Base-by-base conservation (phyloP, 2,888 invertebrate species). In the Neria commutata region DNA sequence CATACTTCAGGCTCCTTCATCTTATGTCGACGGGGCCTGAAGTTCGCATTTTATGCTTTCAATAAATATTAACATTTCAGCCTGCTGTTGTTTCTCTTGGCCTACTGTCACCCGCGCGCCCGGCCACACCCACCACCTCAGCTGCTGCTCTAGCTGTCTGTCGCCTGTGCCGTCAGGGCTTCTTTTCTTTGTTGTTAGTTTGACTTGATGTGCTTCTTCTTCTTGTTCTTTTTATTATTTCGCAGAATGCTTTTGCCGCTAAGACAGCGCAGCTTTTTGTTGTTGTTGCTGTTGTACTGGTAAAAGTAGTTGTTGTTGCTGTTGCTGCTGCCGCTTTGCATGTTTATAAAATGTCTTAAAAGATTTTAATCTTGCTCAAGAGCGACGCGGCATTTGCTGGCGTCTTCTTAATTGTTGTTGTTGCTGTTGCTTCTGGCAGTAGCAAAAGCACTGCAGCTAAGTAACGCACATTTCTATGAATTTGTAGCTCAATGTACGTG, bases 341-440 rank as follows among this genome's bases (percentile, higher is more conserved):
- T 73, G 67, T 73, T 73, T 72, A 69, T 70, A 64, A 67, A 71
- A 72, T 67, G 72, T 71, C 72, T 71, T 64, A 60, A 73, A 70
- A 71, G 74, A 71, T 73, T 74, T 73, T 70, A 70, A 73, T 73
- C 74, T 69, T 62, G 67, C 66, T 65, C 60, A 61, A 58, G 42
- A 40, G 42, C 16, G 19, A 11, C 48, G n/a, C n/a, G n/a, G n/a
- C n/a, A n/a, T n/a, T n/a, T n/a, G n/a, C n/a, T n/a, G n/a, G n/a
- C n/a, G n/a, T n/a, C n/a, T n/a, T n/a, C n/a, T n/a, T n/a, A n/a
- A n/a, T n/a, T n/a, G n/a, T n/a, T n/a, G n/a, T n/a, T n/a, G n/a
- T n/a, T n/a, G n/a, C n/a, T n/a, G n/a, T n/a, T n/a, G n/a, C n/a
- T n/a, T n/a, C n/a, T n/a, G n/a, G n/a, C n/a, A n/a, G n/a, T n/a